phyloP scores from a whole-genome alignment of 2,113 vertebrate species.

The Nerophis ophidion region DNA sequence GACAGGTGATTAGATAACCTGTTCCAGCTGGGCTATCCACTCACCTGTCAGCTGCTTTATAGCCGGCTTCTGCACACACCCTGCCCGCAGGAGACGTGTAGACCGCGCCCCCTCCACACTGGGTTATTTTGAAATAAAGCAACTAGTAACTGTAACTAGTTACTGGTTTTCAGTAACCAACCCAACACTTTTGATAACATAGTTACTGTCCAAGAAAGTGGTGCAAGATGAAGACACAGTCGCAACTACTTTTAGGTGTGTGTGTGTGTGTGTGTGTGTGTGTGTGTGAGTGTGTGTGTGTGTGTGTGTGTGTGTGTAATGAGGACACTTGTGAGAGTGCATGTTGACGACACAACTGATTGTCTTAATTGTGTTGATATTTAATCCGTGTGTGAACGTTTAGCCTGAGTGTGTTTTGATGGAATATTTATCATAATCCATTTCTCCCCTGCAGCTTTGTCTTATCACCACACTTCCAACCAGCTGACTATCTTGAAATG shows the following conservation, averaged over 20 bases:
- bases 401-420: conserved; percentile 52
- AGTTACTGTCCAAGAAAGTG: conserved; percentile 39
- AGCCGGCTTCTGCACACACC: too few relatives aligned
- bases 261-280: conserved; percentile 7
- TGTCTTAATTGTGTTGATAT: conserved; percentile 24
- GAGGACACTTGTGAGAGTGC: conserved; percentile 10
- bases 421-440: conserved; percentile 55
- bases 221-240: conserved; percentile 56
- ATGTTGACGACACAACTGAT: conserved; percentile 19
- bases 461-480: conserved; percentile 49
- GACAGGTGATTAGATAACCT: too few relatives aligned
- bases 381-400: conserved; percentile 47
- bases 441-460: conserved; percentile 23
- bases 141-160: too few relatives aligned
- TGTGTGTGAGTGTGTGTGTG: conserved; percentile 17
- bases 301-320: conserved; percentile 17
- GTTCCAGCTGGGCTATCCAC: too few relatives aligned
- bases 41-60: too few relatives aligned
- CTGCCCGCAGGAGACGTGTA: too few relatives aligned
- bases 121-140: too few relatives aligned
- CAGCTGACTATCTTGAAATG: conserved; percentile 12
- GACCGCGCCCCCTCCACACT: too few relatives aligned
- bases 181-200: too few relatives aligned
- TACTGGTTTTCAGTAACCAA: too few relatives aligned
- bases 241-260: conserved; percentile 17